phyloP scores from a whole-genome alignment of 2,888 invertebrate genomes.

The Drosophila neonasuta region DNA sequence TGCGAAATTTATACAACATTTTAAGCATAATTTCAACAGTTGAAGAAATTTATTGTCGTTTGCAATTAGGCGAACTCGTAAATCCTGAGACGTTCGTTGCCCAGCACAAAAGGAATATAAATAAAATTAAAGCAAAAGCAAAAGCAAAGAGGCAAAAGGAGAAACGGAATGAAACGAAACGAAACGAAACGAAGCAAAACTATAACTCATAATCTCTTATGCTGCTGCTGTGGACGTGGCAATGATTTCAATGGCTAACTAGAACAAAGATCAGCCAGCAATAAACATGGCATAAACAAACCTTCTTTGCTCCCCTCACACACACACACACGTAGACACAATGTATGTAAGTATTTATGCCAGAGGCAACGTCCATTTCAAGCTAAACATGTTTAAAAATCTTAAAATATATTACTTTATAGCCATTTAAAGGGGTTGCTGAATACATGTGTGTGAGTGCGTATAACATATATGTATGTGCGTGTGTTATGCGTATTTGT shows the following conservation, averaged over 20 bases:
- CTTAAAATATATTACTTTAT: slow-evolving; percentile 69
- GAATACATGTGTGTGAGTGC: neutral
- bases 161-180: neutral
- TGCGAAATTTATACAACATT: slow-evolving; percentile 46
- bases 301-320: neutral
- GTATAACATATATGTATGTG: slow-evolving; percentile 1
- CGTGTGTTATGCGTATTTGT: neutral
- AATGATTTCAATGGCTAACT: slow-evolving; percentile 57
- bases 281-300: slow-evolving; percentile 58
- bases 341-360: slow-evolving; percentile 26
- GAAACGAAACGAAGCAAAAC: slow-evolving; percentile 56
- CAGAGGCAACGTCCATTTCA: slow-evolving; percentile 45
- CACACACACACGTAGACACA: slow-evolving; percentile 2
- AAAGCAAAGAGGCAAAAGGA: slow-evolving; percentile 24
- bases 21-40: slow-evolving; percentile 68
- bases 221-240: slow-evolving; percentile 53
- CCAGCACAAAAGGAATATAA: slow-evolving; percentile 55
- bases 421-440: slow-evolving; percentile 28
- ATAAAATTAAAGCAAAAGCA: slow-evolving; percentile 64
- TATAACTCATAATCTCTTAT: slow-evolving; percentile 69
- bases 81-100: slow-evolving; percentile 54
- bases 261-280: slow-evolving; percentile 55
- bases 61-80: slow-evolving; percentile 73
- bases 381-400: slow-evolving; percentile 70
- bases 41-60: slow-evolving; percentile 68